Percentiles rank a stretch among this genome's conserved stretches.
Conservation (phyloP, 2,888 invertebrate species). For the Panorpa germanica region DNA sequence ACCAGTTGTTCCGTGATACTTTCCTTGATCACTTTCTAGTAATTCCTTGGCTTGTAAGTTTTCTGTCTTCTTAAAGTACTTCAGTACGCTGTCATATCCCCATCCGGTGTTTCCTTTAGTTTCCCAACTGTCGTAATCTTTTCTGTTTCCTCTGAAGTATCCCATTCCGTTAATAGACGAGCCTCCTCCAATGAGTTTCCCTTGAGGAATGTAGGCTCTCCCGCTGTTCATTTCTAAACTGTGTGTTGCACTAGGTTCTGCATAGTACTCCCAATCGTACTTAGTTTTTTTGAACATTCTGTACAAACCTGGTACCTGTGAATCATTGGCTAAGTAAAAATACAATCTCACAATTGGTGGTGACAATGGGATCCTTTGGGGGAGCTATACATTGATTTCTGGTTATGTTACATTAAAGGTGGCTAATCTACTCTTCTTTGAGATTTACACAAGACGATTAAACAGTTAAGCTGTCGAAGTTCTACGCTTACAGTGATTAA, state of each 20-base stretch:
- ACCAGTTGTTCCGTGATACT: too few relatives aligned
- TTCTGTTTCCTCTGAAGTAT: conserved; percentile 31
- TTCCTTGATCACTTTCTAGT: conserved; percentile 15
- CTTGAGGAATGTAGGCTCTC: conserved; percentile 34
- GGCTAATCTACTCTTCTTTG: too few relatives aligned
- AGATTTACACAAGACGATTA: too few relatives aligned
- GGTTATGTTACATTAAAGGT: too few relatives aligned
- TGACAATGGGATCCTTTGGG: too few relatives aligned
- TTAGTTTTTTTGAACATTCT: conserved; percentile 14
- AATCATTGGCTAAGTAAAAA: too few relatives aligned
- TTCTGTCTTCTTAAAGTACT: conserved; percentile 31
- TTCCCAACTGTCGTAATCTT: conserved; percentile 35
- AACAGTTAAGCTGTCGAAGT: too few relatives aligned
- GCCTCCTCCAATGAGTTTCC: conserved; percentile 41
- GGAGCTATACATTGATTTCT: too few relatives aligned
- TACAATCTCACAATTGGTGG: too few relatives aligned
- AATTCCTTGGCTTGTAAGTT: conserved; percentile 17
- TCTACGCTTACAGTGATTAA: too few relatives aligned
- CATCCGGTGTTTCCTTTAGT: conserved; percentile 30
- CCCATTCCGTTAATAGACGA: conserved; percentile 41
- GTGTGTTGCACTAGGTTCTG: conserved; percentile 15
- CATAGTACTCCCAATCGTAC: conserved; percentile 18
- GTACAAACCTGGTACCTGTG: conserved; percentile 17
- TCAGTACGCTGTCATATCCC: conserved; percentile 29
- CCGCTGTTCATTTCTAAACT: conserved; percentile 17